Base-by-base conservation (phyloP, 2,888 invertebrate species). In the Eupsilia transversa region DNA sequence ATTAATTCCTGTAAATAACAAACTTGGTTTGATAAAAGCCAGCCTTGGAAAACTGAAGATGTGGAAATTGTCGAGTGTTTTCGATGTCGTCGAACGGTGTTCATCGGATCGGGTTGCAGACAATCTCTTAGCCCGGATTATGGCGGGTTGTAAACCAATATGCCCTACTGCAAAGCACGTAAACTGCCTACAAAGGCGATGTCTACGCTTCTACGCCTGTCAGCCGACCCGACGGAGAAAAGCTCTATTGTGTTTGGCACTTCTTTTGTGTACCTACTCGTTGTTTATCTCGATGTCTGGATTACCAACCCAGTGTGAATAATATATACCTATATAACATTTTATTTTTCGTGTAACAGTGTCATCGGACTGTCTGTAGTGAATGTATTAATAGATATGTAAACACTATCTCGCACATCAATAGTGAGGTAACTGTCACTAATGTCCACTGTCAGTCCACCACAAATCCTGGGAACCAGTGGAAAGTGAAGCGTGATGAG, bases 131-230 rank as follows among this genome's bases (percentile, higher is more conserved):
- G 70, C 66, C 80, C 65, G 80, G 84, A 87, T 89, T 88, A 88
- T 82, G 75, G 73, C 60, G 70, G 71, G 65, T 61, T 78, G 80
- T 88, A 83, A 89, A 89, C 86, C 89, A 89, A 88, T 88, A 87
- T 77, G 77, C 81, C 84, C 88, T 86, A 83, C 82, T 86, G 89
- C 89, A 89, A 89, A 90, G 89, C 90, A 92, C 90, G 89, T 91
- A 92, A 91, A 90, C 90, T 90, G 91, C 89, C 90, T 90, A 93
- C 93, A 94, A 94, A 94, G 92, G 90, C 91, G 90, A 91, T 90
- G 92, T 89, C 90, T 89, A 86, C 86, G 90, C 89, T 87, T 89
- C 90, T 89, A 86, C 86, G 90, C 89, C 87, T 91, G 92, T 90
- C 92, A 90, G 85, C 86, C 87, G 88, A 89, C 88, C 89, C 89